These are phyloP conservation scores for Sitta carolinensis DNA, from an alignment of 2,797 vertebrate species.

Conservation along the genomic window DNA sequence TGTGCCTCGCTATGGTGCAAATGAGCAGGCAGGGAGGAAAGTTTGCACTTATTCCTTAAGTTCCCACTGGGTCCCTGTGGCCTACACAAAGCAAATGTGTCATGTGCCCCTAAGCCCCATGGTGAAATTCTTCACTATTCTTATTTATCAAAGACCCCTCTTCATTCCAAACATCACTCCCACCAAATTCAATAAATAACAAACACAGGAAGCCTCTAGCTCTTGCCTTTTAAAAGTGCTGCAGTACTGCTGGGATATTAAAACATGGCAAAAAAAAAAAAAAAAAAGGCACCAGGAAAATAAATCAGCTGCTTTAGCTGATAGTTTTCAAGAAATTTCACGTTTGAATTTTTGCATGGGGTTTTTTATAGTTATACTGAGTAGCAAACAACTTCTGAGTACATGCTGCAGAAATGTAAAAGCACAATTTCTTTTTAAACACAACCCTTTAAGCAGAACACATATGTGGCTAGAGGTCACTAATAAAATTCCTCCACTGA, in stretches of 20 bases:
- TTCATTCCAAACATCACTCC: neutral
- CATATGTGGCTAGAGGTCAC: neutral
- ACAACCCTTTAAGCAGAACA: neutral
- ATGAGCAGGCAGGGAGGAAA: neutral
- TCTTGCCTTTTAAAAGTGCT: neutral
- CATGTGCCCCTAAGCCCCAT: neutral
- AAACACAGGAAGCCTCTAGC: neutral
- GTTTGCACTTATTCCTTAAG: neutral
- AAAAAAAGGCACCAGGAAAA: neutral
- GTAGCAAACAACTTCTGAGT: neutral
- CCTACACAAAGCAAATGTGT: neutral
- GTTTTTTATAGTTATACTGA: neutral
- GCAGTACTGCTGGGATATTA: neutral
- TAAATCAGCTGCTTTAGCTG: neutral
- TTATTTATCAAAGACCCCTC: neutral
- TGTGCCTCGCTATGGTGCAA: accelerated
- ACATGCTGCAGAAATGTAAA: neutral
- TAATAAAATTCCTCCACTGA: neutral
- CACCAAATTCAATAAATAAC: neutral
- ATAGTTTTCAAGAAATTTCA: neutral
- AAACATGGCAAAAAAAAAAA: neutral
- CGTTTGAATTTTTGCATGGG: neutral
- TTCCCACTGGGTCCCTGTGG: neutral
- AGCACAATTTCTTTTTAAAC: neutral
- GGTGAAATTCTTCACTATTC: neutral